A percentile compares a stretch with the other conserved stretches of the same genome.
Evolutionary conservation across 2,113 vertebrate species (phyloP).

Genomic region (Callorhinus ursinus): DNA sequence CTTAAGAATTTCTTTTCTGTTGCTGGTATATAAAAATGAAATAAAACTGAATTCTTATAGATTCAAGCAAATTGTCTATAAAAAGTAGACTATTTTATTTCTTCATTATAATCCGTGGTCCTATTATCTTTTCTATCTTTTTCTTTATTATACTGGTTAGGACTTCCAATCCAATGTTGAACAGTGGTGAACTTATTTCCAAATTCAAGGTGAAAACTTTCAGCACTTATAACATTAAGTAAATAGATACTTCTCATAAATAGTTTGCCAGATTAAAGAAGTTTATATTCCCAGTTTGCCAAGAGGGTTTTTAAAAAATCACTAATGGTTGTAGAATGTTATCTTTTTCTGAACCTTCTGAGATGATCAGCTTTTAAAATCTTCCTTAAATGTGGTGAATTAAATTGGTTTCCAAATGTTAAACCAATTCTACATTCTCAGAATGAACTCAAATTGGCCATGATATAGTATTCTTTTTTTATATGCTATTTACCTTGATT

Average conservation of each 20-base stretch:
- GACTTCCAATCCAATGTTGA: neutral
- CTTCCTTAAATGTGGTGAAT: neutral
- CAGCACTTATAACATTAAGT: neutral
- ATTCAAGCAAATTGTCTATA: neutral
- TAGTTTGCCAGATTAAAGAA: neutral
- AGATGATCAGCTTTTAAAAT: slow-evolving; percentile 18
- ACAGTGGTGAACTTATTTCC: neutral
- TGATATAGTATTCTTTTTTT: neutral
- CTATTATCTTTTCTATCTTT: neutral
- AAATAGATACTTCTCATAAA: neutral
- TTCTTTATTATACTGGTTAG: neutral
- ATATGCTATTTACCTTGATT: neutral
- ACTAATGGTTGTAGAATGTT: neutral
- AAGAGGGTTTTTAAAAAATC: neutral
- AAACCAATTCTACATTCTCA: neutral
- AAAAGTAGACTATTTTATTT: neutral
- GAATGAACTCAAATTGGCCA: slow-evolving; percentile 16
- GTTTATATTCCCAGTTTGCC: slow-evolving; percentile 7
- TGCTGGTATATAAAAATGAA: neutral
- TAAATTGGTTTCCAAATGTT: slow-evolving; percentile 5
- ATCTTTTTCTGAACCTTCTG: neutral
- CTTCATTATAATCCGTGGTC: neutral
- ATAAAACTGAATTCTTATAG: neutral
- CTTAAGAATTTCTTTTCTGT: neutral
- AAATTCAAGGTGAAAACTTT: neutral